These are phyloP conservation scores for Balearica regulorum DNA, from an alignment of 2,797 vertebrate genomes.

Conservation along the genomic window DNA sequence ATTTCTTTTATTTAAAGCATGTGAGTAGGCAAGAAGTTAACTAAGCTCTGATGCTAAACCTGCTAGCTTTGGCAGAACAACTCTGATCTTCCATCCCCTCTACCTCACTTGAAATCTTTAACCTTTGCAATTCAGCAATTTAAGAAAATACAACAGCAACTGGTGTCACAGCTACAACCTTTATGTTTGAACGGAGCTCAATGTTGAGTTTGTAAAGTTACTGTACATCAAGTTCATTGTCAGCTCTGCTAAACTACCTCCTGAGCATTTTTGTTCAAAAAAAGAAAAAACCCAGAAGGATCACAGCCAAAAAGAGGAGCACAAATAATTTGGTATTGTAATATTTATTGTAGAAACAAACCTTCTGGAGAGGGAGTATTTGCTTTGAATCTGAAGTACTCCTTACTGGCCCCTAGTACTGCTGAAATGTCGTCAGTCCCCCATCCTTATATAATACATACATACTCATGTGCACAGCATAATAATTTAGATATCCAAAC, in stretches of 20 bases:
- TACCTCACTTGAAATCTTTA: background rate
- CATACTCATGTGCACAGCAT: fast-evolving
- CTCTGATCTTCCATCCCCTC: background rate
- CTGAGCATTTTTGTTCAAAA: background rate
- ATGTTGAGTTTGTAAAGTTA: background rate
- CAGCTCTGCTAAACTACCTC: background rate
- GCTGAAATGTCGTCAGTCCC: background rate
- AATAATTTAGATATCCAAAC: background rate
- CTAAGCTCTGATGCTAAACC: background rate
- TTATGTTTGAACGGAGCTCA: background rate
- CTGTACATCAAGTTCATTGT: background rate
- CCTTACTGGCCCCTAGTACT: background rate
- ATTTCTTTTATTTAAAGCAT: background rate
- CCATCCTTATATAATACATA: fast-evolving
- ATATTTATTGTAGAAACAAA: background rate
- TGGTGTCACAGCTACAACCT: background rate
- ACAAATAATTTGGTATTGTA: background rate
- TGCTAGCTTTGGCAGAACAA: background rate
- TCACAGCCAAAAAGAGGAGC: background rate
- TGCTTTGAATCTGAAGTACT: background rate
- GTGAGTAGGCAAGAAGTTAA: background rate
- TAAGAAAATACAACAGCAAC: background rate
- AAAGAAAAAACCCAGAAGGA: background rate
- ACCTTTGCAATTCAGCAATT: background rate
- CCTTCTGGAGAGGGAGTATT: background rate